Conservation (phyloP, 2,113 vertebrate genomes). For the Meriones unguiculatus region DNA sequence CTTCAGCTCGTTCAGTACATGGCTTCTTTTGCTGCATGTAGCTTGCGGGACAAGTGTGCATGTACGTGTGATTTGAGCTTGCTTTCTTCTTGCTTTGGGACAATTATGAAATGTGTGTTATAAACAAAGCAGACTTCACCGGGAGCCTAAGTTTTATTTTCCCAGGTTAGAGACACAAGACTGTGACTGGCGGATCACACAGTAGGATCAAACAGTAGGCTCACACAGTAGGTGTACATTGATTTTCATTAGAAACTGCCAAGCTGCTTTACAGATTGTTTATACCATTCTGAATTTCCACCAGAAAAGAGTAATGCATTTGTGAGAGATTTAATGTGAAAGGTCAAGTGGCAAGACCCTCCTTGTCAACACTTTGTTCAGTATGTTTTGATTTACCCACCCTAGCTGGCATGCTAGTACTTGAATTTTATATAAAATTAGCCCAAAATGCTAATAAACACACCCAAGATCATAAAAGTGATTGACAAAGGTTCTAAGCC, state of each 20-base stretch:
- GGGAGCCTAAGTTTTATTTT: background rate
- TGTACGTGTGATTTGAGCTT: background rate
- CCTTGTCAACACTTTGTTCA: background rate
- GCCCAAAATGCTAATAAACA: background rate
- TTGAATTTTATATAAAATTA: slow-evolving; percentile 8
- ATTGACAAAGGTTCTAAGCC: background rate
- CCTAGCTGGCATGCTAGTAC: background rate
- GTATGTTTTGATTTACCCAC: background rate
- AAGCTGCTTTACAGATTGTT: background rate
- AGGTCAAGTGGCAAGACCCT: background rate
- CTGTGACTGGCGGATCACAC: background rate
- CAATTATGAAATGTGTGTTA: background rate
- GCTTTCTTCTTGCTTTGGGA: background rate
- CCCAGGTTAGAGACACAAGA: background rate
- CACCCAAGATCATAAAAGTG: background rate
- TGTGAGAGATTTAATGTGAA: background rate
- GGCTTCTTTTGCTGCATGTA: background rate
- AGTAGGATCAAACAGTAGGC: too few relatives aligned
- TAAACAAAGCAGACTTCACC: background rate
- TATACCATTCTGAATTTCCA: background rate
- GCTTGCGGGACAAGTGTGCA: background rate
- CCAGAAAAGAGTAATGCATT: background rate
- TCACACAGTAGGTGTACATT: background rate
- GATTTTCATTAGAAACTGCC: background rate
- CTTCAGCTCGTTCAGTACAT: background rate